phyloP scores from a whole-genome alignment of 2,888 invertebrate species.

The Thera obeliscata region DNA sequence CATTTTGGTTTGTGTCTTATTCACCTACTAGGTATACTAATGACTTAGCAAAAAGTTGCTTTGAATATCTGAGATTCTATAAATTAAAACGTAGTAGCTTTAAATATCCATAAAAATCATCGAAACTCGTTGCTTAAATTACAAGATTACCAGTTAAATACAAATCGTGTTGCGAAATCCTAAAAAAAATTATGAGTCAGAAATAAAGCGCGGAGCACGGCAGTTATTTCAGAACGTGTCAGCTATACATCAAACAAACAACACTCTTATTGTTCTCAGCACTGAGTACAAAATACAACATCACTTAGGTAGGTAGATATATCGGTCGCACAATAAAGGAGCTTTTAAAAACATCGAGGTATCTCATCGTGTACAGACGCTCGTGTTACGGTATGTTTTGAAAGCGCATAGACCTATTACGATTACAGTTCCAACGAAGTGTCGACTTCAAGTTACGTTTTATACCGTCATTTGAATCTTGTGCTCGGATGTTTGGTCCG shows the following conservation, averaged over 20 bases:
- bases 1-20: conserved; percentile 16
- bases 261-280: conserved; percentile 45
- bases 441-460: conserved; percentile 82
- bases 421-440: conserved; percentile 81
- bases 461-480: conserved; percentile 83
- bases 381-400: conserved; percentile 82
- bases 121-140: conserved; percentile 37
- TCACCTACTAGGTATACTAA: conserved; percentile 1
- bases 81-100: neutral
- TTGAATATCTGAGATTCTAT: neutral
- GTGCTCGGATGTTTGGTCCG: conserved; percentile 83
- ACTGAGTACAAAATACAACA: conserved; percentile 47
- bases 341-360: conserved; percentile 80
- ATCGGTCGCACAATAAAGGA: conserved; percentile 77
- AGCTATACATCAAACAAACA: conserved; percentile 40
- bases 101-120: neutral
- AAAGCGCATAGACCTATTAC: conserved; percentile 79
- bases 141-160: conserved; percentile 49
- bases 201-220: conserved; percentile 44
- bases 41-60: neutral
- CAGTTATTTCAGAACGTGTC: conserved; percentile 42
- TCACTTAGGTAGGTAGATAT: conserved; percentile 42
- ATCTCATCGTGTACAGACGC: conserved; percentile 70
- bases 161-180: conserved; percentile 48
- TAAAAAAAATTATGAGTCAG: conserved; percentile 56